Conservation (phyloP, 1,140 invertebrate species). For the Arctopsyche grandis region DNA sequence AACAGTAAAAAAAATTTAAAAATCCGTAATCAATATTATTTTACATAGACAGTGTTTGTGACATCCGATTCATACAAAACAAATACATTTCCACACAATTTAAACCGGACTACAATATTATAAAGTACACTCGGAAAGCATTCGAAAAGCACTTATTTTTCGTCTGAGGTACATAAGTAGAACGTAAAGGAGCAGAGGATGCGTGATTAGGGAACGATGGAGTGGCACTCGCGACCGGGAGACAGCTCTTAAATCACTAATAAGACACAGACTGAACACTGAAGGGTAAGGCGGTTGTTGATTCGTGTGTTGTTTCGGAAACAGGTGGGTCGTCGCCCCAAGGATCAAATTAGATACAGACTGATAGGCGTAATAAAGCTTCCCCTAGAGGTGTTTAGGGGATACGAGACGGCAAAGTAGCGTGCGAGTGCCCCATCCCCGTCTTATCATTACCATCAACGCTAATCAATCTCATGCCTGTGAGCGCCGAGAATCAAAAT, state of each 20-base stretch:
- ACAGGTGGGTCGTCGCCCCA: constrained; percentile 20
- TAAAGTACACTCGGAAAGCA: neutral
- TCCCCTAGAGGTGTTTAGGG: constrained; percentile 17
- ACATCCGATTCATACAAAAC: no score
- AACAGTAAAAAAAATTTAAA: no score
- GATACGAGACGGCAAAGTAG: neutral
- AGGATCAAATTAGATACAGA: constrained; percentile 44
- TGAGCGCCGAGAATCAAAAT: no score
- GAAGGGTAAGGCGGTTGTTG: neutral
- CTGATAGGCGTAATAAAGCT: constrained; percentile 41
- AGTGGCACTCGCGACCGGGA: neutral
- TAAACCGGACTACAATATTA: no score
- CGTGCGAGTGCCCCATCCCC: no score
- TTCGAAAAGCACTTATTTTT: no score
- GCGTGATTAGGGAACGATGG: constrained; percentile 26
- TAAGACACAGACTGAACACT: constrained; percentile 24
- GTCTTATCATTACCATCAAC: neutral
- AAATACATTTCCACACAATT: no score
- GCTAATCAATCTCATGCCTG: neutral
- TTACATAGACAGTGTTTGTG: no score
- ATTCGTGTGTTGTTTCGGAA: constrained; percentile 32
- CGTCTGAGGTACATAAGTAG: no score
- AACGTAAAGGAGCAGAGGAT: neutral
- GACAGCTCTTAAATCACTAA: constrained; percentile 35
- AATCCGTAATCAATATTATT: no score